Percentiles rank a stretch among this genome's conserved stretches.
Conservation (phyloP, 92 coral and sea anemone species). For the Porites evermanni region DNA sequence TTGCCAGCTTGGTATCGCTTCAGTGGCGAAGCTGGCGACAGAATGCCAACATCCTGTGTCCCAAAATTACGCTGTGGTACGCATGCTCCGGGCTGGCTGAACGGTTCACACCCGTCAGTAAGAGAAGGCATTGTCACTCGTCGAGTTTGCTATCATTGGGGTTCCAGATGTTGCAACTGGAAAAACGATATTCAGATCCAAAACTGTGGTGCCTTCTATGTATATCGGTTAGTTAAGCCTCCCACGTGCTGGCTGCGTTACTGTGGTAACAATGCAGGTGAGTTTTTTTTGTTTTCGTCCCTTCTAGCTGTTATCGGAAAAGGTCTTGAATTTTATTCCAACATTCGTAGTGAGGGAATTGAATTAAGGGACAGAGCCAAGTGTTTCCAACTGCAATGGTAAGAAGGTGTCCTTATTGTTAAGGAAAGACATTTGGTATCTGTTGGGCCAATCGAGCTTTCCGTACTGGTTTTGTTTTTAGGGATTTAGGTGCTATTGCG, state of each 20-base stretch:
- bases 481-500: too few species aligned
- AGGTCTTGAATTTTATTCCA: not conserved
- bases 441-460: too few species aligned
- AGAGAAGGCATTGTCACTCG: not conserved
- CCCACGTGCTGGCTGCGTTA: slow-evolving; percentile 11
- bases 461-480: too few species aligned
- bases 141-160: slow-evolving; percentile 6
- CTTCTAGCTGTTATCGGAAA: too few species aligned
- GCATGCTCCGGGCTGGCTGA: slow-evolving; percentile 16
- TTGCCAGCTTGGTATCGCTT: slow-evolving; percentile 21
- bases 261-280: slow-evolving; percentile 3
- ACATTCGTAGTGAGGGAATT: too few species aligned
- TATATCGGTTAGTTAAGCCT: not conserved
- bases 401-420: too few species aligned
- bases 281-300: not conserved
- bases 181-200: not conserved
- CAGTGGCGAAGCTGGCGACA: slow-evolving; percentile 1
- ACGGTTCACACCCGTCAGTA: not conserved
- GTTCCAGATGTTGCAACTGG: not conserved
- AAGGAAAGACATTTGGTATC: too few species aligned
- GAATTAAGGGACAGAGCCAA: too few species aligned
- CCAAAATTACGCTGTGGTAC: not conserved
- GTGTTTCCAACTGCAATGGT: too few species aligned
- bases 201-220: slow-evolving; percentile 1
- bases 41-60: not conserved